Conservation (phyloP, 2,888 invertebrate genomes). For the Trichacis sp. region DNA sequence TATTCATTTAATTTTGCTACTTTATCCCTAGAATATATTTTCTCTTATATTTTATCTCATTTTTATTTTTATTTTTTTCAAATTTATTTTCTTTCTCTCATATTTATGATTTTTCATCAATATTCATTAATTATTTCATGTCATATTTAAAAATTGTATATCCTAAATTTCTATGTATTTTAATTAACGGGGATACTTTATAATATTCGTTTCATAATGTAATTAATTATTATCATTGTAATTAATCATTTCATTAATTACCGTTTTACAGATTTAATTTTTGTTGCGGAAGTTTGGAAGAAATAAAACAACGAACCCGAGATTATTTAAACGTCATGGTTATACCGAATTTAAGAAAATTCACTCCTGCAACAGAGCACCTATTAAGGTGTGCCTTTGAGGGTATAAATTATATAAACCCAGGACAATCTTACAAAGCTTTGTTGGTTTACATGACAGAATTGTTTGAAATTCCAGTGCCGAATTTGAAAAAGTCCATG, state of each 20-base stretch:
- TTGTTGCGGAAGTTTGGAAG: neutral
- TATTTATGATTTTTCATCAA: too few species aligned
- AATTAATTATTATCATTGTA: too few species aligned
- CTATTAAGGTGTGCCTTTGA: slow-evolving; percentile 62
- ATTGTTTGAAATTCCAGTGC: slow-evolving; percentile 51
- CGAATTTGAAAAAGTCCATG: slow-evolving; percentile 16
- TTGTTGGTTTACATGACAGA: slow-evolving; percentile 54
- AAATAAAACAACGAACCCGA: neutral
- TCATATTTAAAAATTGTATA: too few species aligned
- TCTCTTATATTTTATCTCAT: too few species aligned
- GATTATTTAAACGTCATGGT: slow-evolving; percentile 47
- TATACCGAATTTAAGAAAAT: slow-evolving; percentile 56
- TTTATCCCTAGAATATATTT: too few species aligned
- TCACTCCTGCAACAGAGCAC: slow-evolving; percentile 64
- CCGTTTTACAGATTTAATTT: neutral
- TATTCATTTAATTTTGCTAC: too few species aligned
- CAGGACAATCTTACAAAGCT: slow-evolving; percentile 51
- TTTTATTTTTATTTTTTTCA: too few species aligned
- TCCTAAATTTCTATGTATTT: too few species aligned
- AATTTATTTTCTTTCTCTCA: too few species aligned
- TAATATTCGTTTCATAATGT: too few species aligned
- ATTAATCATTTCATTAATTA: neutral
- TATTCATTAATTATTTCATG: too few species aligned
- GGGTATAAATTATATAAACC: slow-evolving; percentile 56
- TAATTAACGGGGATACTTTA: too few species aligned